A percentile compares a stretch with the other conserved stretches of the same genome.
These are phyloP conservation scores for Ochotona curzoniae DNA, from an alignment of 2,113 vertebrate species.

Conservation along the genomic window DNA sequence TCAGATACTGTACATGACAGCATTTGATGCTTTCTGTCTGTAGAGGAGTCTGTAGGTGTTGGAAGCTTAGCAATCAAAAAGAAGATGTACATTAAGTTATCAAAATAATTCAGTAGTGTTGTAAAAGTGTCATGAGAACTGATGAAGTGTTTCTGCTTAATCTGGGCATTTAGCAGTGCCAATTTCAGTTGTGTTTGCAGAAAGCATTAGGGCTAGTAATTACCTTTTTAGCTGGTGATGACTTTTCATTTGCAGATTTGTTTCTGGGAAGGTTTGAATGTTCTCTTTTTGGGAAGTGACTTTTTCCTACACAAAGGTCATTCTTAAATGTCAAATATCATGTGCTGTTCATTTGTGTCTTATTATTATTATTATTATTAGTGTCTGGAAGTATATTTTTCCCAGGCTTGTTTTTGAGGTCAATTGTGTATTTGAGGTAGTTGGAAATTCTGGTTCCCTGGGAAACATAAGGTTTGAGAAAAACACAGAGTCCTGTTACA, in stretches of 20 bases:
- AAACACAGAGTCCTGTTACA: conserved; percentile 53
- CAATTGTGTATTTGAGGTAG: conserved; percentile 22
- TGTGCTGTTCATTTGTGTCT: conserved; percentile 36
- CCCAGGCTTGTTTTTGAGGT: conserved; percentile 55
- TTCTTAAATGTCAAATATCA: conserved; percentile 77
- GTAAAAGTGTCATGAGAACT: conserved; percentile 68
- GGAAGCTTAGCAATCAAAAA: neutral
- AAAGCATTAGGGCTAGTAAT: conserved; percentile 53
- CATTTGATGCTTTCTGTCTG: neutral
- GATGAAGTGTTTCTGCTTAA: conserved; percentile 68
- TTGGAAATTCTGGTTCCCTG: conserved; percentile 63
- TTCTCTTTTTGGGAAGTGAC: conserved; percentile 69
- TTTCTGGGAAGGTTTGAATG: conserved; percentile 74
- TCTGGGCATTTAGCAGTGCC: conserved; percentile 53
- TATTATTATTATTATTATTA: conserved; percentile 40
- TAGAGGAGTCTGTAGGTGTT: neutral
- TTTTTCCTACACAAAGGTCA: conserved; percentile 64
- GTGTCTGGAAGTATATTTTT: conserved; percentile 57
- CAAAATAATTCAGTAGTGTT: conserved; percentile 64
- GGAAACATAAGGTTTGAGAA: conserved; percentile 52
- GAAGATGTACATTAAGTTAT: conserved; percentile 49
- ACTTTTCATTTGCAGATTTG: conserved; percentile 73
- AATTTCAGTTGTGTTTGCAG: conserved; percentile 57
- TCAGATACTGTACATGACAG: neutral
- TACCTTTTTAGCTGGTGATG: conserved; percentile 11